Percentiles rank a stretch among this genome's conserved stretches.
phyloP scores from a whole-genome alignment of 1,140 invertebrate species.

The Drosophila equinoxialis region DNA sequence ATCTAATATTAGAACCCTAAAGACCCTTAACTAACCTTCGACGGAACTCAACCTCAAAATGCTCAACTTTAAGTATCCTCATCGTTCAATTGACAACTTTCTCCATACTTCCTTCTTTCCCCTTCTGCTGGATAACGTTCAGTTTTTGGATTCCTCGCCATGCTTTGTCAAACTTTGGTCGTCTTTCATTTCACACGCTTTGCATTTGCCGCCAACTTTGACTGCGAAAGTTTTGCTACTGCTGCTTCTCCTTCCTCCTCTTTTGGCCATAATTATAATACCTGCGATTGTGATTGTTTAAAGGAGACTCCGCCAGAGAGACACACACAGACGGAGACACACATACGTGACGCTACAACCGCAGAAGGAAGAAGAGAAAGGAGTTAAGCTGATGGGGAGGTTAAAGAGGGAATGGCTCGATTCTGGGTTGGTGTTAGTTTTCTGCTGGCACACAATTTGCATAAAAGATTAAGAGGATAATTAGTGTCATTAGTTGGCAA shows the following conservation, averaged over 20 bases:
- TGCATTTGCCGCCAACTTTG: slow-evolving; percentile 58
- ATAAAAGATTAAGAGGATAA: slow-evolving; percentile 77
- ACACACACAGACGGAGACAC: slow-evolving; percentile 7
- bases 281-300: slow-evolving; percentile 75
- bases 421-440: slow-evolving; percentile 11
- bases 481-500: slow-evolving; percentile 73
- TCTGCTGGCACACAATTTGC: slow-evolving; percentile 60
- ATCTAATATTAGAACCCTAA: neutral
- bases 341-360: slow-evolving; percentile 68
- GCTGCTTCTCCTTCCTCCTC: neutral
- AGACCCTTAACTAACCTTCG: slow-evolving; percentile 60
- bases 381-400: neutral
- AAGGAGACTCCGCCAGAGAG: slow-evolving; percentile 53
- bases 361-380: slow-evolving; percentile 20
- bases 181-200: slow-evolving; percentile 70
- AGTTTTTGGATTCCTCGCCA: slow-evolving; percentile 1
- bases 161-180: slow-evolving; percentile 63
- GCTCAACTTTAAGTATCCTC: slow-evolving; percentile 33
- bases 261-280: slow-evolving; percentile 65
- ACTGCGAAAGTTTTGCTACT: slow-evolving; percentile 55
- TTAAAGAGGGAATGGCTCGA: slow-evolving; percentile 9
- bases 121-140: slow-evolving; percentile 36
- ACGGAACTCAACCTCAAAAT: slow-evolving; percentile 31
- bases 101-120: slow-evolving; percentile 3
- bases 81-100: slow-evolving; percentile 26